phyloP scores from a whole-genome alignment of 37 sponge, comb jelly and placozoan genomes.

The Mnemiopsis leidyi region DNA sequence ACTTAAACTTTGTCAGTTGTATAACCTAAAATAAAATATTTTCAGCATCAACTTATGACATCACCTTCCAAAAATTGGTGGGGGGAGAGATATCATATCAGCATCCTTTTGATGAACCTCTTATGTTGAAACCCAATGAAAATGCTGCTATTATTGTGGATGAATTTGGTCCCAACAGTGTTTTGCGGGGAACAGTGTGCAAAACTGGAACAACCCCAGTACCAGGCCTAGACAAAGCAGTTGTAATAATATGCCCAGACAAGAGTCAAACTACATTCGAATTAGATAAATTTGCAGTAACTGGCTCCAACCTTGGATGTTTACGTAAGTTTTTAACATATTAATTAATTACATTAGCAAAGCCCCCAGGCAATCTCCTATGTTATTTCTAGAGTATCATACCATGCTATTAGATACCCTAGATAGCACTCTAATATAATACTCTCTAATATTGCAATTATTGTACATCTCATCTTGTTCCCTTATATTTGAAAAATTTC shows the following conservation, averaged over 20 bases:
- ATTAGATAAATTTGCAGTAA: background rate
- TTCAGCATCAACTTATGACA: slow-evolving; percentile 23
- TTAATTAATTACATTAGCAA: too few species aligned
- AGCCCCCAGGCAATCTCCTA: too few species aligned
- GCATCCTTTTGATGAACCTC: background rate
- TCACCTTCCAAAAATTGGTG: background rate
- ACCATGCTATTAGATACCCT: too few species aligned
- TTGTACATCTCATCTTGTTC: too few species aligned
- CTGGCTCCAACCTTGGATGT: slow-evolving; percentile 24
- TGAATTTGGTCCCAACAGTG: background rate
- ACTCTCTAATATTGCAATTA: too few species aligned
- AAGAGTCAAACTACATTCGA: background rate
- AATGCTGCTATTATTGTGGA: slow-evolving; percentile 52
- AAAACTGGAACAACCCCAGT: background rate
- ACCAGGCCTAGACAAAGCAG: background rate
- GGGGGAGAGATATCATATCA: background rate
- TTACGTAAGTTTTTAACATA: too few species aligned
- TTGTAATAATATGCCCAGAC: background rate
- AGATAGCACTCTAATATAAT: too few species aligned
- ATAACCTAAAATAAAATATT: too few species aligned
- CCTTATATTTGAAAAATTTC: too few species aligned
- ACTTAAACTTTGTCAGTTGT: too few species aligned
- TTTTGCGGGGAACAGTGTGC: background rate
- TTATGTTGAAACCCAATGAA: background rate
- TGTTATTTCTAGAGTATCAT: too few species aligned